Evolutionary conservation across 1,140 invertebrate species (phyloP), one percentile per base, ranked within the genome.

Genomic region (Wasmannia auropunctata): DNA sequence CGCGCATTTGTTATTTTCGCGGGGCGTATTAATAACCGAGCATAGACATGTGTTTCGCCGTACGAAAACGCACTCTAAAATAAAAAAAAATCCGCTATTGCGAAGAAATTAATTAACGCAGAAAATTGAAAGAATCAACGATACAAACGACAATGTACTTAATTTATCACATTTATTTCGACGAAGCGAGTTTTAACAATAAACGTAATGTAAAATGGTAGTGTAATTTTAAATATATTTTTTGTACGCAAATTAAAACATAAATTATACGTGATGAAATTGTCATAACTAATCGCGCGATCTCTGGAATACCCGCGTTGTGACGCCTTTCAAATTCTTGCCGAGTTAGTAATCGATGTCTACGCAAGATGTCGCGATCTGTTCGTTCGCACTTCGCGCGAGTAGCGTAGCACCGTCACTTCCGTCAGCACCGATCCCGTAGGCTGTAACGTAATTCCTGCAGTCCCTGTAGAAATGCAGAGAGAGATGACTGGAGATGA

Each of bases 1-100:
- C 19, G 6, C 22, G 79, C 49, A 43, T 56, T 81, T 81, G 79
- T 81, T 72, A 43, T 81, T 40, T 81, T 37, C 16, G 14, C 16
- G 5, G 49, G n/a, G 0, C 54, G 19, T 28, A 51, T 34, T 5
- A 54, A 72, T 34, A 54, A 34, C 11, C 3, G 11, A 65, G 3
- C 37, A 46, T 46, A 28, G 0, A 69, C n/a, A 7, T n/a, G 22
- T 67, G 14, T 4, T 65, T 16, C 16, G 14, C 43, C 0, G 5
- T 43, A 43, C 11, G 0, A 8, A 40, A n/a, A 67, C n/a, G 2
- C 10, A 14, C n/a, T 40, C 0, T 22, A 2, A 37, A 49, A 49
- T 70, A 4, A 70, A 67, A 46, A 49, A 70, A 16, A 43, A 40
- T 16, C 7, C 10, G n/a, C n/a, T n/a, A n/a, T n/a, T n/a, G n/a